Percentiles rank a stretch among this genome's conserved stretches.
These are phyloP conservation scores for Nyctibius grandis DNA, from an alignment of 2,797 vertebrate species.

Conservation along the genomic window DNA sequence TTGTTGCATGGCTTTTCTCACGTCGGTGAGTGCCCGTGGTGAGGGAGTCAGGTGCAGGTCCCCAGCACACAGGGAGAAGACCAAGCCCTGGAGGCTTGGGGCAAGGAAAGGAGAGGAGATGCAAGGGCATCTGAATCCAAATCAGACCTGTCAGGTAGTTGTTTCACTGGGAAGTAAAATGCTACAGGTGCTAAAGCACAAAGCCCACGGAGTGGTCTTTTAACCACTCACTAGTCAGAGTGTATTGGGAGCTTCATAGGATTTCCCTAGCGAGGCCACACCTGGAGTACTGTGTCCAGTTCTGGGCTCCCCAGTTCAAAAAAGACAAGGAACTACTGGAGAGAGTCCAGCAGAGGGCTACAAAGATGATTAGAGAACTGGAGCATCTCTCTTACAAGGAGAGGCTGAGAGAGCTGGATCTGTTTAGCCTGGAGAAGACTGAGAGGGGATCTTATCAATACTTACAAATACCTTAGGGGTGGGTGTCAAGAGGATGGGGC, in stretches of 20 bases:
- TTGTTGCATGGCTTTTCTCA: neutral
- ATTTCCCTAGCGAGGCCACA: no score
- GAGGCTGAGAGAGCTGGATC: no score
- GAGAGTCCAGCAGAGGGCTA: no score
- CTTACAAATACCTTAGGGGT: no score
- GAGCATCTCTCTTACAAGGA: no score
- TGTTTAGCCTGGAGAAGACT: no score
- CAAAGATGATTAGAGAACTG: no score
- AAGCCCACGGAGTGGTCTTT: neutral
- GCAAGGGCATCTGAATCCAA: neutral
- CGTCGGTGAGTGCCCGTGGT: neutral
- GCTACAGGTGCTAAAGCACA: neutral
- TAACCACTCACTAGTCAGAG: neutral
- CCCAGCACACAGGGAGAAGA: neutral
- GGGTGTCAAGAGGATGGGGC: no score
- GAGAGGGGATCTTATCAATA: no score
- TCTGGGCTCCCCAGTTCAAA: no score
- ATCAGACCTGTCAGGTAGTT: neutral
- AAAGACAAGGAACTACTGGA: no score
- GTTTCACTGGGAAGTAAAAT: neutral
- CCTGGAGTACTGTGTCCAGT: no score
- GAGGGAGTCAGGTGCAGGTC: neutral
- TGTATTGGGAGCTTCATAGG: neutral
- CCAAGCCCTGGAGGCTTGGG: neutral
- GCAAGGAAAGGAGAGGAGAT: neutral